Base-by-base conservation (phyloP, 2,113 vertebrate species). In the Stegostoma tigrinum region DNA sequence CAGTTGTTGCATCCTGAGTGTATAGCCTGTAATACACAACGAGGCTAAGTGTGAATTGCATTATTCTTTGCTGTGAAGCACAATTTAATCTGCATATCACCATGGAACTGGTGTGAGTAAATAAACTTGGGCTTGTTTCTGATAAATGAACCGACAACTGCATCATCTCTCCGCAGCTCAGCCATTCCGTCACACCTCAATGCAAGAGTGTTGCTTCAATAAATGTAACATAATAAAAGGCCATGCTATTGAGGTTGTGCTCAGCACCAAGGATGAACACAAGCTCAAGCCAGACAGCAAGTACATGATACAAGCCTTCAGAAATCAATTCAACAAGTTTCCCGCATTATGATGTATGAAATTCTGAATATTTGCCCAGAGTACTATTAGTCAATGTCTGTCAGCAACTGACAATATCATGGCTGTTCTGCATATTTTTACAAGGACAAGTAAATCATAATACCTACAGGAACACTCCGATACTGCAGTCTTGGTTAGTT, bases 111-210 rank as follows among this genome's bases (percentile, higher is more conserved):
- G 95, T 30, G 5, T 10, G 27, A 96, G 95, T 80, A 6, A 70
- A 5, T 70, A 2, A 5, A 70, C 38, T 85, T 48, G 2, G 19
- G 42, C 70, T 95, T 95, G 95, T 94, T 96, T 95, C 94, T 95
- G 94, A 95, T 95, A 95, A 95, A 95, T 95, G 67, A 95, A 95
- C 94, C 52, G 67, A 95, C 94, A 95, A 72, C 67, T 70, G 94
- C 68, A 72, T 95, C 94, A 95, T 95, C 94, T 78, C 68, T 23
- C 38, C 15, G 27, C 1, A 30, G 61, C 85, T 7, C 52, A 64
- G 78, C 75, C 94, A 96, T 72, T n/a, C 67, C 95, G 15, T 95
- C 61, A 95, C 38, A 21, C 3, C 64, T 96, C 96, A 67, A 61
- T 83, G 4, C 19, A 19, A 10, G 55, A 95, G 5, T 7, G 64